phyloP scores from a whole-genome alignment of 2,113 vertebrate species.

The Piprites chloris region DNA sequence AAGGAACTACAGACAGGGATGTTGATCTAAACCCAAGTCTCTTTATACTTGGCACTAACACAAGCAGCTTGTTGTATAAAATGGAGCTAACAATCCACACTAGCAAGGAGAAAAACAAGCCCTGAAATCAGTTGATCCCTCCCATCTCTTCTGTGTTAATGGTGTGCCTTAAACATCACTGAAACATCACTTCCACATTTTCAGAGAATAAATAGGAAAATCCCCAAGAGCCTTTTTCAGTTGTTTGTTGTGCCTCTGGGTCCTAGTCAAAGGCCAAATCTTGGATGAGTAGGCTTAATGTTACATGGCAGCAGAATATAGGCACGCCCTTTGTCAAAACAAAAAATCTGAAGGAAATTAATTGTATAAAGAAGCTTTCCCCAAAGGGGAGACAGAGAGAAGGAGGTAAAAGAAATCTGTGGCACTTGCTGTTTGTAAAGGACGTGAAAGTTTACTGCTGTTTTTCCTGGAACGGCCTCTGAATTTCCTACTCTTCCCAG shows the following conservation, averaged over 20 bases:
- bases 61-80: conserved; percentile 10
- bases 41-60: conserved; percentile 1
- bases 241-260: not conserved
- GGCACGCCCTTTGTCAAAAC: not conserved
- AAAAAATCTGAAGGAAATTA: not conserved
- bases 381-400: not conserved
- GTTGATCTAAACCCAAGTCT: not conserved
- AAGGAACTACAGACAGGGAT: not conserved
- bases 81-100: not conserved
- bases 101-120: conserved; percentile 14
- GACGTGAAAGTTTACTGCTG: not conserved
- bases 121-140: not conserved
- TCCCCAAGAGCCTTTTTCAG: not conserved
- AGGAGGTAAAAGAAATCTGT: not conserved
- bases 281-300: not conserved
- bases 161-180: not conserved
- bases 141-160: not conserved
- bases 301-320: not conserved
- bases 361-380: not conserved
- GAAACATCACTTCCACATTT: not conserved
- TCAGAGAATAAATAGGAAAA: not conserved
- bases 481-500: not conserved
- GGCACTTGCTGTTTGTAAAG: not conserved
- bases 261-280: not conserved
- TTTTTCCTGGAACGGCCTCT: not conserved